Conservation (phyloP, 2,888 invertebrate genomes). For the Campaea margaritaria region DNA sequence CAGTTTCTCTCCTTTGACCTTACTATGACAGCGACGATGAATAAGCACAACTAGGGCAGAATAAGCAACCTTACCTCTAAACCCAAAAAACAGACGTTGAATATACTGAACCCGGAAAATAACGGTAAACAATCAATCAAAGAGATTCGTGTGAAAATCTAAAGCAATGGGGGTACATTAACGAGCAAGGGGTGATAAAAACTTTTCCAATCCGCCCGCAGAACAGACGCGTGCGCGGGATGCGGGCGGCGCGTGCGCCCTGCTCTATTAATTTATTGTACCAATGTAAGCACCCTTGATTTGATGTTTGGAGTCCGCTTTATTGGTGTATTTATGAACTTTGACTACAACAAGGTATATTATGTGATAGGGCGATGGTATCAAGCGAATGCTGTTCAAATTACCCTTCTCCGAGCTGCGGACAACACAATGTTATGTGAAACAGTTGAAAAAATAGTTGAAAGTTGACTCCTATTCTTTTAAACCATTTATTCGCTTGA, state of each 20-base stretch:
- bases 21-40: no score
- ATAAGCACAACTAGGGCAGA: no score
- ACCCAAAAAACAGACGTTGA: no score
- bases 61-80: no score
- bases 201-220: constrained; percentile 51
- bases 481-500: no score
- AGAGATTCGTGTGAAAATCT: constrained; percentile 70
- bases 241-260: constrained; percentile 52
- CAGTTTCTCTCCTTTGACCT: no score
- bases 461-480: no score
- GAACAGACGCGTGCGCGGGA: constrained; percentile 58
- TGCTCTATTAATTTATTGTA: constrained; percentile 26
- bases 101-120: background rate
- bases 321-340: constrained; percentile 11
- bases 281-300: constrained; percentile 24
- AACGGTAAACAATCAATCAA: constrained; percentile 47
- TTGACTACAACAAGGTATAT: no score
- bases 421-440: no score
- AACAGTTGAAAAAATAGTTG: no score
- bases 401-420: background rate
- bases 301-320: constrained; percentile 28
- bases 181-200: constrained; percentile 68
- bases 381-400: background rate
- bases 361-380: no score
- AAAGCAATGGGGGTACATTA: constrained; percentile 73